phyloP scores from a whole-genome alignment of 2,113 vertebrate genomes.

The Vanacampus margaritifer region DNA sequence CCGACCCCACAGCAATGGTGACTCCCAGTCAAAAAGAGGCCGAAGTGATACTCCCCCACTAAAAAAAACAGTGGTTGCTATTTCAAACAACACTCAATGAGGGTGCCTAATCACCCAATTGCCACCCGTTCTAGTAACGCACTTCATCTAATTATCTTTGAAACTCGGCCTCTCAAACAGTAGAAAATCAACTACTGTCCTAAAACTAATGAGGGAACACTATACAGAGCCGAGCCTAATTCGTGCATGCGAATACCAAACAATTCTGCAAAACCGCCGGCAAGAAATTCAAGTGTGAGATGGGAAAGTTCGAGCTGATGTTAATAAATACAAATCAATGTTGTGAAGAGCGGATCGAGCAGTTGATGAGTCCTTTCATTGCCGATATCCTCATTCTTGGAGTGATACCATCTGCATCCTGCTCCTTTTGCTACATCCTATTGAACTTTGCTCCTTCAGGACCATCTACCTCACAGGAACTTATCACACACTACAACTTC shows the following conservation, averaged over 20 bases:
- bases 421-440: conserved; percentile 59
- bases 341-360: neutral
- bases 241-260: conserved; percentile 16
- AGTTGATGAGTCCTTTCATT: conserved; percentile 36
- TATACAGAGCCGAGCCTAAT: conserved; percentile 19
- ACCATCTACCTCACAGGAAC: conserved; percentile 69
- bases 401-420: conserved; percentile 56
- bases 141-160: conserved; percentile 48
- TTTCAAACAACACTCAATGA: conserved; percentile 70
- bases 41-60: conserved; percentile 55
- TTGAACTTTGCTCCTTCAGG: conserved; percentile 55
- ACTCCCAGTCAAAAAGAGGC: conserved; percentile 51
- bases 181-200: conserved; percentile 38
- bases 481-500: conserved; percentile 81
- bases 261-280: conserved; percentile 12
- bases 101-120: conserved; percentile 66
- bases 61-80: conserved; percentile 59
- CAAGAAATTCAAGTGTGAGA: neutral
- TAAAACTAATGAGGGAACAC: conserved; percentile 46
- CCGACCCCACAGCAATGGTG: conserved; percentile 24
- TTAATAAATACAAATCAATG: neutral
- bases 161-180: conserved; percentile 26
- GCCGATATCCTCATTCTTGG: conserved; percentile 54
- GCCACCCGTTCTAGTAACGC: conserved; percentile 42
- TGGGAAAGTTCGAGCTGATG: conserved; percentile 7